A percentile compares a stretch with the other conserved stretches of the same genome.
Evolutionary conservation across 2,888 invertebrate species (phyloP).

Genomic region (Hipparchia sbordonii): DNA sequence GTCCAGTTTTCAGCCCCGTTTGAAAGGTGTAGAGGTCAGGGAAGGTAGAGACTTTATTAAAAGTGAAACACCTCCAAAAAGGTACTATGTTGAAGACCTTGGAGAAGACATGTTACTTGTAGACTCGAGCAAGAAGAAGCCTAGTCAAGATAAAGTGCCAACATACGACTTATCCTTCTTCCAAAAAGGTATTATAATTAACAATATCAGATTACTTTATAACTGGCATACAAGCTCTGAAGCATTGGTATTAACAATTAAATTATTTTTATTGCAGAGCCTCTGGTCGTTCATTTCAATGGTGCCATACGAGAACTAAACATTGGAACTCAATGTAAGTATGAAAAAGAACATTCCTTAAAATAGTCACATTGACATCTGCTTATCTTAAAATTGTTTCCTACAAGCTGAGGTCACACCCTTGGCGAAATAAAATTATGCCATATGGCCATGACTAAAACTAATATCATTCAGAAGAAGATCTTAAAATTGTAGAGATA

Average conservation of each 20-base stretch:
- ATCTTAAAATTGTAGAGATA: too few relatives aligned
- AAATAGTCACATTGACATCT: neutral
- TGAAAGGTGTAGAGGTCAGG: conserved; percentile 49
- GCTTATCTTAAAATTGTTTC: neutral
- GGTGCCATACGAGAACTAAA: conserved; percentile 63
- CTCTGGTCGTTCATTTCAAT: conserved; percentile 70
- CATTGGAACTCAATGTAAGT: conserved; percentile 66
- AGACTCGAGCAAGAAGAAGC: conserved; percentile 67
- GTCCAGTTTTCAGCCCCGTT: conserved; percentile 47
- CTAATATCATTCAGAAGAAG: too few relatives aligned
- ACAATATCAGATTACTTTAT: neutral
- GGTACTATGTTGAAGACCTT: conserved; percentile 67
- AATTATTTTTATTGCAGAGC: conserved; percentile 56
- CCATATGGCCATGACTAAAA: too few relatives aligned
- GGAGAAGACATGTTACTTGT: conserved; percentile 71
- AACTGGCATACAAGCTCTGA: neutral
- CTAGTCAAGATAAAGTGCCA: conserved; percentile 52
- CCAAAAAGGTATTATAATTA: conserved; percentile 58
- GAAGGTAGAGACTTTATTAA: conserved; percentile 53
- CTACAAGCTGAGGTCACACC: too few relatives aligned
- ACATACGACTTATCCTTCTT: conserved; percentile 53
- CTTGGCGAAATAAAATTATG: too few relatives aligned
- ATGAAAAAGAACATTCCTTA: neutral
- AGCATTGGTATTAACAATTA: conserved; percentile 11
- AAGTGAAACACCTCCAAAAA: conserved; percentile 51